phyloP scores from a whole-genome alignment of 1,140 invertebrate species.

The Pomacea maculata region DNA sequence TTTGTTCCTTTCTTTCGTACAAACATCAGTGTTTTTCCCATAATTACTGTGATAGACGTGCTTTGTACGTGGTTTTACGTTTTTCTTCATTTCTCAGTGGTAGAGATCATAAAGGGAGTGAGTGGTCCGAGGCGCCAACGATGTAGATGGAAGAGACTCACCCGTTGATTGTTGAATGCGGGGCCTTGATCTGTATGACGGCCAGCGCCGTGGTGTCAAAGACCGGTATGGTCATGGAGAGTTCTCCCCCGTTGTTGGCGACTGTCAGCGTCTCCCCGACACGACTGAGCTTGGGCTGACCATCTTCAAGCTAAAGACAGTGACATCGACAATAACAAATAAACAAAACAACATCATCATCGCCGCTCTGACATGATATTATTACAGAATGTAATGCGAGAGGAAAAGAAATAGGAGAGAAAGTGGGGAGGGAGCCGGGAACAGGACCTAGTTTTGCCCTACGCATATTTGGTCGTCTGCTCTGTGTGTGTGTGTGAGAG shows the following conservation, averaged over 20 bases:
- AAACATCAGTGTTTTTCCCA: no score
- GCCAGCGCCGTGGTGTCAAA: neutral
- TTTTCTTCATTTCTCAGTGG: no score
- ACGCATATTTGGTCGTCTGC: neutral
- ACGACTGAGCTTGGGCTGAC: no score
- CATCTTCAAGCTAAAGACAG: no score
- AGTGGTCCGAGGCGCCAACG: no score
- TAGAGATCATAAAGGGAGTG: no score
- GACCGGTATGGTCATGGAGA: neutral
- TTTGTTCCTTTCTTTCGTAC: no score
- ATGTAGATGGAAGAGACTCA: neutral
- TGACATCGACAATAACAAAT: no score
- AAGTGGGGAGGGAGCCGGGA: neutral
- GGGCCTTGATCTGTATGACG: slow-evolving; percentile 14
- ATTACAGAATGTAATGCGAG: neutral
- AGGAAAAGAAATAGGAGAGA: neutral
- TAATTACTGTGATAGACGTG: no score
- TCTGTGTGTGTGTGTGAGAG: neutral
- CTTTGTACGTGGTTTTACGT: no score
- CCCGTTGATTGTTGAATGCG: neutral
- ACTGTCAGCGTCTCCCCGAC: neutral
- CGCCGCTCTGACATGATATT: neutral
- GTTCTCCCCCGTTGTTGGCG: neutral
- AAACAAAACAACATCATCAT: no score
- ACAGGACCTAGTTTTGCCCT: neutral